Evolutionary conservation across 2,797 vertebrate genomes (phyloP), one percentile per base, ranked within the genome.

Genomic region (Aulostomus chinensis): DNA sequence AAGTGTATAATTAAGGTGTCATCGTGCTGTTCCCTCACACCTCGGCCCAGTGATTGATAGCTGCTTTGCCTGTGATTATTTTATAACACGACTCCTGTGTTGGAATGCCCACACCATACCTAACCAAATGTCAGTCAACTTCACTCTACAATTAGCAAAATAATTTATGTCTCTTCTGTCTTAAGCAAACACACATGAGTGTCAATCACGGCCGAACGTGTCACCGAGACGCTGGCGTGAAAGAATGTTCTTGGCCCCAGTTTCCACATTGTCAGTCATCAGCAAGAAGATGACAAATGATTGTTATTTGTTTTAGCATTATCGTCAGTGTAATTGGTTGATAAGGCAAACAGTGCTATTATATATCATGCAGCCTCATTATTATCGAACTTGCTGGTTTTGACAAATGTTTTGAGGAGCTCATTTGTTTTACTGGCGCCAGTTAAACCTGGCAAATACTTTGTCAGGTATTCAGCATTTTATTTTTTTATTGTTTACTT

Each of bases 21-120:
- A 88, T 81, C 76, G 1, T 16, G 34, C 61, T 62, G 78, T 81
- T 80, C 70, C 56, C 72, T 80, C 73, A 67, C 81, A 79, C 76
- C 77, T 73, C 32, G 40, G 43, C 41, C 41, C 28, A 50, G 36
- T 88, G 88, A 90, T 87, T 82, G 83, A 89, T 88, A 52, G 78
- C 53, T 63, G 53, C 84, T 76, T 45, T 73, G 76, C 80, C 88
- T 89, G 79, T 89, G 87, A 90, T 90, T 90, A 89, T 86, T 86
- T 86, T 86, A 85, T 84, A 84, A 76, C 83, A 80, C 79, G 78
- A 85, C 78, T 79, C 63, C 49, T 5, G 49, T 59, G 62, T 16
- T 78, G 85, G 85, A 88, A 89, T 86, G 80, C 73, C n/a, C 50
- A 43, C 47, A 45, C 61, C 58, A 33, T 73, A 73, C 85, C 76